Percentiles rank a stretch among this genome's conserved stretches.
phyloP scores from a whole-genome alignment of 2,888 invertebrate species.

The Octodonta nipae region DNA sequence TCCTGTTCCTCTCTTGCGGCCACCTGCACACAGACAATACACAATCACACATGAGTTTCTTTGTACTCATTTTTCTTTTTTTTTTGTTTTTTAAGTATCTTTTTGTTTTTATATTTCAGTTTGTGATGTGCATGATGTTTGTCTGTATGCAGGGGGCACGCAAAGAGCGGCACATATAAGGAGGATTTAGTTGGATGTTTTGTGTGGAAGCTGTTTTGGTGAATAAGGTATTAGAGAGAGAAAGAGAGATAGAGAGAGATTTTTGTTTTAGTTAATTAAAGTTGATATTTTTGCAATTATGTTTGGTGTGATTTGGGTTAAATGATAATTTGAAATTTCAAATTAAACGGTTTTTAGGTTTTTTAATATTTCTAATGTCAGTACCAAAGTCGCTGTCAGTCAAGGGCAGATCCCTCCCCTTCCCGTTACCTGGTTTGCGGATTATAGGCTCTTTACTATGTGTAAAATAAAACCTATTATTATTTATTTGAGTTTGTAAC shows the following conservation, averaged over 20 bases:
- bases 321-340: too few relatives aligned
- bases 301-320: too few relatives aligned
- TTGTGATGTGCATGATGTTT: constrained; percentile 38
- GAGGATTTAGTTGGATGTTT: constrained; percentile 7
- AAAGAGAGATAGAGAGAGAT: neutral
- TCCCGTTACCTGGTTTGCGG: too few relatives aligned
- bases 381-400: too few relatives aligned
- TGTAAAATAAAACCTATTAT: too few relatives aligned
- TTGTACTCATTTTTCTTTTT: constrained; percentile 16
- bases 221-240: neutral
- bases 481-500: too few relatives aligned
- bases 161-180: constrained; percentile 16
- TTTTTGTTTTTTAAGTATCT: constrained; percentile 15
- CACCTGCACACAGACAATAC: constrained; percentile 48
- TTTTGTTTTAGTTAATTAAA: too few relatives aligned
- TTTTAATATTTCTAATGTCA: too few relatives aligned
- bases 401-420: too few relatives aligned
- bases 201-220: neutral
- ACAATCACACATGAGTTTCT: constrained; percentile 37
- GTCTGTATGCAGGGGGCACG: constrained; percentile 36
- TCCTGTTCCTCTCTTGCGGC: constrained; percentile 24
- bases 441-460: too few relatives aligned
- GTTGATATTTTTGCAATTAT: too few relatives aligned
- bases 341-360: too few relatives aligned
- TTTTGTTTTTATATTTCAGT: constrained; percentile 23